A percentile compares a stretch with the other conserved stretches of the same genome.
phyloP scores from a whole-genome alignment of 2,113 vertebrate genomes.

The Lagopus muta region DNA sequence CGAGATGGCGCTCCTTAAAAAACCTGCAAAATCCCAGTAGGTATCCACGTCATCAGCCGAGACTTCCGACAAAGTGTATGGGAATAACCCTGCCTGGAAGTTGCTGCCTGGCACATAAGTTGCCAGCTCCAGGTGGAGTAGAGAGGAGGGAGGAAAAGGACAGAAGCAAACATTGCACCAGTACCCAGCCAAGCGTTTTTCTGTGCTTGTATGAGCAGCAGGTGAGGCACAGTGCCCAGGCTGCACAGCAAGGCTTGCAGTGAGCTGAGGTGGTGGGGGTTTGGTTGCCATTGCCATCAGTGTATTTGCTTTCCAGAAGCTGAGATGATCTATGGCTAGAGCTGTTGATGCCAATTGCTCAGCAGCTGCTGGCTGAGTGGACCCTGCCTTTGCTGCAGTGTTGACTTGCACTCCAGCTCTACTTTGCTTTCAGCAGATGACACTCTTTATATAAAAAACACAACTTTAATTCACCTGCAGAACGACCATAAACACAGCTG shows the following conservation, averaged over 20 bases:
- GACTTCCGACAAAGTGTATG: accelerated
- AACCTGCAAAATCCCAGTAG: conserved; percentile 75
- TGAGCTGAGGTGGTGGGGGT: background rate
- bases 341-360: background rate
- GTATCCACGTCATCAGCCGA: background rate
- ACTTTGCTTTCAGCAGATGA: background rate
- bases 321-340: accelerated
- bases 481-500: accelerated
- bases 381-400: background rate
- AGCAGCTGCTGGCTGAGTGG: background rate
- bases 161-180: accelerated
- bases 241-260: background rate
- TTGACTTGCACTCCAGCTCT: background rate
- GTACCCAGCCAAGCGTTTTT: background rate
- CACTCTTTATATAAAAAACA: background rate
- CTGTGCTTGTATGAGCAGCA: accelerated
- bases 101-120: accelerated
- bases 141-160: background rate
- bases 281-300: background rate
- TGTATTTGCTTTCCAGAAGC: background rate
- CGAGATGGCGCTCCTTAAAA: conserved; percentile 70
- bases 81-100: background rate
- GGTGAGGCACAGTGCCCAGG: background rate
- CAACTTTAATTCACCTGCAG: background rate
- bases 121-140: background rate